Base-by-base conservation (phyloP, 1,140 invertebrate genomes). In the Micrasema minimum region DNA sequence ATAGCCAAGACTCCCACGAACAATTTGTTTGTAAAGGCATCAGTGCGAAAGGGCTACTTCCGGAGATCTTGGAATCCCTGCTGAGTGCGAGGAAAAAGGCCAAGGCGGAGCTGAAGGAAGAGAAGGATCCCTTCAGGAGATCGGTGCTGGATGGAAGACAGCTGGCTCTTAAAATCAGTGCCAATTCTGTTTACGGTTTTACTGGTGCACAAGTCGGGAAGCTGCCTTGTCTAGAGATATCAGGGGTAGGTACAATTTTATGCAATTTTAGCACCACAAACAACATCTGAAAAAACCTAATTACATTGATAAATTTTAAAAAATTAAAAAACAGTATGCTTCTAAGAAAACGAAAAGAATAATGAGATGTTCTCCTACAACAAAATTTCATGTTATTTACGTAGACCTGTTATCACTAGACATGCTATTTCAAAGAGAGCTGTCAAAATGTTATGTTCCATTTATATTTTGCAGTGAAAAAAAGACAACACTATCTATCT, bases 111-210 rank as follows among this genome's bases (percentile, higher is more conserved):
- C 83, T 98, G 23, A 97, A 97, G 79, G 89, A 95, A 57, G 97
- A 98, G 85, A 98, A 91, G 41, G 96, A 99, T 88, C 94, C 95
- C 2, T 93, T 99, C 66, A 93, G 93, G 80, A 90, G 93, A 77
- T 96, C 96, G 76, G 96, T 99, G 1, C 83, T 99, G 26, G 97
- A 99, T 88, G 97, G 97, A 74, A 83, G 98, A 75, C 98, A 99
- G 80, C 86, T 99, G 71, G 98, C 98, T 53, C 87, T 99, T 66
- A 99, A 99, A 88, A 97, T 99, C 31, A 97, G 95, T 76, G 98
- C 98, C 0, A 99, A 99, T 86, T 99, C 98, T 26, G 98, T 99
- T 0, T 99, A 99, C 85, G 98, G 98, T 51, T 99, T 99, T 80
- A 99, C 98, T 31, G 98, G 98, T 11, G 98, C 98, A 9, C 97